phyloP scores from a whole-genome alignment of 2,888 invertebrate genomes.

The Melieria omissa region DNA sequence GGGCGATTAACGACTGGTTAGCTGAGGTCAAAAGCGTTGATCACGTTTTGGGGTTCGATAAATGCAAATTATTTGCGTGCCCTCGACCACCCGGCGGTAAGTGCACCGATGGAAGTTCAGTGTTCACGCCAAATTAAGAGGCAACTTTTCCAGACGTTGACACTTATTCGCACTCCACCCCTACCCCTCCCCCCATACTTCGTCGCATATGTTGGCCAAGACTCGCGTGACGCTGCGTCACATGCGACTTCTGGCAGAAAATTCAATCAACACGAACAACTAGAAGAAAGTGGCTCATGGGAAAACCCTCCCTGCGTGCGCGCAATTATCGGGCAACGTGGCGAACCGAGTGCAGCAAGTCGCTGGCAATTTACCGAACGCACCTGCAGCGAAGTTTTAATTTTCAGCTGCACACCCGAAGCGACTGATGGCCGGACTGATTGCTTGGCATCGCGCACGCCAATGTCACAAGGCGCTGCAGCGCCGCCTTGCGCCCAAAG shows the following conservation, averaged over 20 bases:
- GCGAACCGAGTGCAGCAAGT: constrained; percentile 32
- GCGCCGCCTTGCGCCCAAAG: not conserved
- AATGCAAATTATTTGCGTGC: not conserved
- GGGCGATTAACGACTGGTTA: not conserved
- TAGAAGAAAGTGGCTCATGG: constrained; percentile 22
- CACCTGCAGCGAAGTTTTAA: constrained; percentile 30
- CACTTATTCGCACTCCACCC: no score
- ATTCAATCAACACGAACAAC: constrained; percentile 57
- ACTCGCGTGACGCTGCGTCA: constrained; percentile 41
- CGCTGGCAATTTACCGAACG: constrained; percentile 38
- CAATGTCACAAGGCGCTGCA: constrained; percentile 24
- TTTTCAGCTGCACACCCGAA: constrained; percentile 13
- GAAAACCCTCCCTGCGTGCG: constrained; percentile 16
- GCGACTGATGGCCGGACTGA: not conserved
- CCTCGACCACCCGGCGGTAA: not conserved
- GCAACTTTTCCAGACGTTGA: no score
- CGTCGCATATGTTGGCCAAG: not conserved
- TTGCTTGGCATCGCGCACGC: constrained; percentile 8
- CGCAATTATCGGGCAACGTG: constrained; percentile 1
- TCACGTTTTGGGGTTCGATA: not conserved
- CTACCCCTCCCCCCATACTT: no score
- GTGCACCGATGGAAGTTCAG: not conserved
- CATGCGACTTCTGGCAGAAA: constrained; percentile 49
- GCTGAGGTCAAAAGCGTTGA: not conserved
- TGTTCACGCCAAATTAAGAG: no score